A percentile compares a stretch with the other conserved stretches of the same genome.
These are phyloP conservation scores for Lonchura striata DNA, from an alignment of 2,113 vertebrate genomes.

Conservation along the genomic window DNA sequence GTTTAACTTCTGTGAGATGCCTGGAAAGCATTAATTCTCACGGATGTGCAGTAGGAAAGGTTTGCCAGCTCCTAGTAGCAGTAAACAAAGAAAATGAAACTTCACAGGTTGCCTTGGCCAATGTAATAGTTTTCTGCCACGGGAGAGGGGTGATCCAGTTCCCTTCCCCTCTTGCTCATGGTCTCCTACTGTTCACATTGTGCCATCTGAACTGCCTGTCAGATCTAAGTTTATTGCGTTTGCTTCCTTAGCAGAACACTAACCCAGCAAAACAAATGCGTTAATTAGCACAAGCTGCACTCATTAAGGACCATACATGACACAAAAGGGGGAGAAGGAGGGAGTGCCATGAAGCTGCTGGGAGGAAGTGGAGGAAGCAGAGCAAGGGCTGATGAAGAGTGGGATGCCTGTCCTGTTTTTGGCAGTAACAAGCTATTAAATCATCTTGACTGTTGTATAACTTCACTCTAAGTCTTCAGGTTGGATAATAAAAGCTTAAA, in stretches of 20 bases:
- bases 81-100: constrained; percentile 3
- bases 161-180: not conserved
- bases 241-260: not conserved
- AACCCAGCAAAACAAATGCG: constrained; percentile 6
- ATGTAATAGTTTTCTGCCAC: not conserved
- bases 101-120: not conserved
- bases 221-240: not conserved
- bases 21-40: constrained; percentile 26
- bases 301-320: not conserved
- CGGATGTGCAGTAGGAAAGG: not conserved
- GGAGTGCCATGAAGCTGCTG: not conserved
- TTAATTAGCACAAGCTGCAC: constrained; percentile 20
- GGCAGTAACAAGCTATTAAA: constrained; percentile 55
- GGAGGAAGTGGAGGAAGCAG: constrained; percentile 4
- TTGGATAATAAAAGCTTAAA: constrained; percentile 34
- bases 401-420: constrained; percentile 52
- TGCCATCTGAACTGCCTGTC: not conserved
- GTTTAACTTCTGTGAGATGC: not conserved
- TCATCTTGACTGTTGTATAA: constrained; percentile 57
- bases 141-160: not conserved
- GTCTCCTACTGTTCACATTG: not conserved
- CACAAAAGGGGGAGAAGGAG: not conserved
- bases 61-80: not conserved
- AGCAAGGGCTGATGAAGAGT: constrained; percentile 35
- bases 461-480: constrained; percentile 37